Evolutionary conservation across 2,797 vertebrate genomes (phyloP).

Genomic region (Taenioides sp.): DNA sequence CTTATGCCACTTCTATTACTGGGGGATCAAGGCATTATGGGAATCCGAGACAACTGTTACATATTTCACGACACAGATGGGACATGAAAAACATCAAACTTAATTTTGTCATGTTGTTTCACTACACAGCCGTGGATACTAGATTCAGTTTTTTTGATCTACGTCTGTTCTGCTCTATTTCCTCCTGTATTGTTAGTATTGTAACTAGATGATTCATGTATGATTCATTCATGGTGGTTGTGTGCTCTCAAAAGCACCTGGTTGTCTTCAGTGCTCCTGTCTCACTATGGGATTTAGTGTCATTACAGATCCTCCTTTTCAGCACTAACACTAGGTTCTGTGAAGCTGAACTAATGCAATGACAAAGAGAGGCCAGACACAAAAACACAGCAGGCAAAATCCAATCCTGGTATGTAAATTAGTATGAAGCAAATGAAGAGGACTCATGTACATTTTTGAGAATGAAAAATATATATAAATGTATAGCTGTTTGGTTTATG

Average conservation of each 20-base stretch:
- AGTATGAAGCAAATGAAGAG: background rate
- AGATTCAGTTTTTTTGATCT: slow-evolving; percentile 11
- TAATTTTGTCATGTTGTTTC: background rate
- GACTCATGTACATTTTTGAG: background rate
- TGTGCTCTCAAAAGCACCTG: slow-evolving; percentile 26
- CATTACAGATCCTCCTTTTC: slow-evolving; percentile 16
- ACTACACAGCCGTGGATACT: background rate
- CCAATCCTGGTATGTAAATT: background rate
- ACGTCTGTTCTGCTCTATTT: slow-evolving; percentile 2
- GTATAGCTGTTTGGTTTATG: background rate
- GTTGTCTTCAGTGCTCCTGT: slow-evolving; percentile 17
- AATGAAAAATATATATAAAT: background rate
- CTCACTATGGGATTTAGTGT: slow-evolving; percentile 16
- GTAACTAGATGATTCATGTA: slow-evolving; percentile 29
- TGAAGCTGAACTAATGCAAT: slow-evolving; percentile 22
- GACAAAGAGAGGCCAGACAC: background rate
- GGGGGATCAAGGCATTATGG: background rate
- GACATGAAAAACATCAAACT: background rate
- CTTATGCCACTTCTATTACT: slow-evolving; percentile 2
- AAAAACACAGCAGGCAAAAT: background rate
- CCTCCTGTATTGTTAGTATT: background rate
- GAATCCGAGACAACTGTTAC: background rate
- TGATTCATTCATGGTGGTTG: slow-evolving; percentile 17
- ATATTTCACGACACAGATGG: background rate
- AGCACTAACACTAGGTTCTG: slow-evolving; percentile 25